Percentiles rank a stretch among this genome's conserved stretches.
These are phyloP conservation scores for Hippocampus kuda DNA, from an alignment of 2,797 vertebrate species.

Conservation along the genomic window DNA sequence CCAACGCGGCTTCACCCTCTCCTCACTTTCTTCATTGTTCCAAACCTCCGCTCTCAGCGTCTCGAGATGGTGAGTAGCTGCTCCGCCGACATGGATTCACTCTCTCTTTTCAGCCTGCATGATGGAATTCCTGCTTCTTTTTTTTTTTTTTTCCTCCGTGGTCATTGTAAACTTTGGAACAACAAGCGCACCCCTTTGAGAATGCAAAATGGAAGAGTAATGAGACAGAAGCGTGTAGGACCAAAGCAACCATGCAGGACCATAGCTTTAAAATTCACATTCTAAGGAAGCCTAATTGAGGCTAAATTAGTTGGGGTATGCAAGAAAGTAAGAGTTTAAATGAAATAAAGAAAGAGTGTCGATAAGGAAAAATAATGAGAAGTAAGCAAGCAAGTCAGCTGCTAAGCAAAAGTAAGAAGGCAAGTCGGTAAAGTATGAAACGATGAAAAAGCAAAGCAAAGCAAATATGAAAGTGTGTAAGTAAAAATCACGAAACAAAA, in stretches of 20 bases:
- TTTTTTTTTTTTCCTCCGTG: neutral
- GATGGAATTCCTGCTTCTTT: neutral
- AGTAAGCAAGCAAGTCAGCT: neutral
- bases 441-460: neutral
- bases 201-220: neutral
- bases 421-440: neutral
- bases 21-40: slow-evolving; percentile 67
- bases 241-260: neutral
- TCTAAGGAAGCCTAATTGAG: neutral
- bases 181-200: too few species aligned
- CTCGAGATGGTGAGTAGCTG: slow-evolving; percentile 72
- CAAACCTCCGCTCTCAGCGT: slow-evolving; percentile 61
- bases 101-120: neutral
- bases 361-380: neutral
- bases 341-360: neutral
- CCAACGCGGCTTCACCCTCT: slow-evolving; percentile 64
- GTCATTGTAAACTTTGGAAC: neutral
- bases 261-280: neutral
- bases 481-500: neutral
- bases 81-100: neutral
- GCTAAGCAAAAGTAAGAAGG: neutral
- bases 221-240: neutral
- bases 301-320: neutral
- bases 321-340: neutral
- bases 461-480: neutral